Base-by-base conservation (phyloP, 2,888 invertebrate species). In the Watsonalla binaria region DNA sequence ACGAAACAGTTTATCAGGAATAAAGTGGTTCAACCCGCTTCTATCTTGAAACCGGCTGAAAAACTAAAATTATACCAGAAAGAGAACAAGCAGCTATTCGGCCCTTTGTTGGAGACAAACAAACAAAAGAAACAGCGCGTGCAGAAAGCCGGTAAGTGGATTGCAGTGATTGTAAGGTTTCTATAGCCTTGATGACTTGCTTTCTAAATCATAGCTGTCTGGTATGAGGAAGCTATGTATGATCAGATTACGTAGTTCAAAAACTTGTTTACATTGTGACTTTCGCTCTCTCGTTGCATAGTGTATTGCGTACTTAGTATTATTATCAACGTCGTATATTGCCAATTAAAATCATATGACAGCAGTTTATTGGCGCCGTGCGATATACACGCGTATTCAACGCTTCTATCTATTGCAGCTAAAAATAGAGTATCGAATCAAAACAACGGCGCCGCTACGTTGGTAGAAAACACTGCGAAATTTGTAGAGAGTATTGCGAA, bases 41-140 rank as follows among this genome's bases (percentile, higher is more conserved):
- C 90, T 46, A 70, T 88, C 62, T 71, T 91, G 69, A 90, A 86
- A 64, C 88, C 86, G 58, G 84, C 82, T 5, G 86, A 91, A 56
- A 82, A 86, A 57, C 62, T 91, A 6, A 92, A 90, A 70, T 73
- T 84, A 55, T 87, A 86, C 64, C 79, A 92, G 59, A 90, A 80
- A 65, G 92, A 92, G 59, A 90, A 90, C 58, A 92, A 91, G 65
- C 78, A 82, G 45, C 58, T 91, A 6, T 92, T 91, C 58, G 92
- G 92, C 6, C 82, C 87, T 0, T 66, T 92, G 52, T 60, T 92
- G 46, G 92, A 92, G 65, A 88, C 85, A 0, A 88, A 78, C 56
- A 86, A 83, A 65, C 77, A 92, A 68, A 90, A 82, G 72, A 82
- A 77, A 64, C 80, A 75, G 68, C 86, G 83, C 45, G 66, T 76